Base-by-base conservation (phyloP, 2,797 vertebrate genomes). In the Sphaeramia orbicularis region DNA sequence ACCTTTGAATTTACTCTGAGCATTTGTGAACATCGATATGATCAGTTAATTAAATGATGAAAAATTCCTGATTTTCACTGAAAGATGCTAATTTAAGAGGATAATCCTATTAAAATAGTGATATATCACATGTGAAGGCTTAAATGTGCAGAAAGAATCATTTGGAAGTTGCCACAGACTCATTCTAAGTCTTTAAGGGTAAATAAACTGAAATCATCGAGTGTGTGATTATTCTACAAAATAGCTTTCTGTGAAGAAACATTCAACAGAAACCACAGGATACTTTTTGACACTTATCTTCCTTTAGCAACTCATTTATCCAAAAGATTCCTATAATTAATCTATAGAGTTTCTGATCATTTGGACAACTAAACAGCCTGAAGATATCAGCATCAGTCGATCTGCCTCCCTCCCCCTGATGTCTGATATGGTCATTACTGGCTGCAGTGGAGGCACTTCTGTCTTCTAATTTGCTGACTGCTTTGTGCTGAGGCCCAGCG, bases 381-480 rank as follows among this genome's bases (percentile, higher is more conserved):
- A 48, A 10, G 7, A 40, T 42, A 15, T n/a, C 55, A 52, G 40
- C 27, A 41, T 45, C 18, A 14, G 5, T 18, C 43, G 7, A 43
- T 54, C 18, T 71, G 14, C n/a, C n/a, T 18, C 1, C 21, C 61
- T 72, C 14, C 53, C 11, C 42, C 38, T 38, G 16, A 37, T 51
- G 49, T 62, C 16, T 42, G 9, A 51, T 54, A 14, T 6, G 16
- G 35, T 37, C 8, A 4, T 66, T 69, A 38, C 43, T 36, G 44
- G 36, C 36, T 56, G 48, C 32, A 38, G 35, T 36, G 19, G 8
- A 10, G 40, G 9, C 38, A 30, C 16, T 38, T 15, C 56, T 42
- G 13, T 9, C 62, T 38, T 69, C 40, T 75, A 48, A 78, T 73
- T 73, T 50, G 59, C 76, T 67, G 59, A 71, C 58, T 51, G 65